Conservation (phyloP, 2,888 invertebrate genomes). For the Epinotia nisella region DNA sequence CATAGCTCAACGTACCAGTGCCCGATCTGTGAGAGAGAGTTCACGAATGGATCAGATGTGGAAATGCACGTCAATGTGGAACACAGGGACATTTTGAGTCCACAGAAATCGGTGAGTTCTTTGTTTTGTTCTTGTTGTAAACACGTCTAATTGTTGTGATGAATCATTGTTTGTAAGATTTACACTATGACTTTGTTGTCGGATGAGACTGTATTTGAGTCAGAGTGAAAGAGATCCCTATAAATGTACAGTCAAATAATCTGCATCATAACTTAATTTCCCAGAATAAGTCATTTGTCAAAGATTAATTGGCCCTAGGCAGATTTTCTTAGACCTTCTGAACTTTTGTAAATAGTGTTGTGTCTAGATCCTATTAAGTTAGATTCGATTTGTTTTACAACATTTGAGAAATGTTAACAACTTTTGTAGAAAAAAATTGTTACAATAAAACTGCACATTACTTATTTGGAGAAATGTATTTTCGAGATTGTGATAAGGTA, state of each 20-base stretch:
- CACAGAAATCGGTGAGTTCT: slow-evolving; percentile 75
- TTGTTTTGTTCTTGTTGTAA: slow-evolving; percentile 2
- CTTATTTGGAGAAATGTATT: no score
- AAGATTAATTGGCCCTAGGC: no score
- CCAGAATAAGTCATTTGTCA: no score
- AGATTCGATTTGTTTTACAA: no score
- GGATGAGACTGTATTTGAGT: neutral
- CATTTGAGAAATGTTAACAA: no score
- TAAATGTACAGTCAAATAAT: no score
- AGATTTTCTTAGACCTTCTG: no score
- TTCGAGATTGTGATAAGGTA: neutral
- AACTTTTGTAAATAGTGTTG: no score
- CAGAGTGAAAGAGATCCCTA: neutral
- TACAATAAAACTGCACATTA: no score
- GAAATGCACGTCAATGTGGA: slow-evolving; percentile 94
- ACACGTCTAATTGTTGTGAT: neutral
- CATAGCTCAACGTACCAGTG: slow-evolving; percentile 87
- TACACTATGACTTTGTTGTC: neutral
- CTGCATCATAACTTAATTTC: no score
- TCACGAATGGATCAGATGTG: slow-evolving; percentile 90
- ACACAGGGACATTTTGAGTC: slow-evolving; percentile 92
- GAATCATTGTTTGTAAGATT: neutral
- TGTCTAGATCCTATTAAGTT: no score
- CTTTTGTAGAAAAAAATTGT: no score
- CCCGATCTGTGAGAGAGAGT: slow-evolving; percentile 90